A percentile compares a stretch with the other conserved stretches of the same genome.
These are phyloP conservation scores for Notechis scutatus DNA, from an alignment of 2,113 vertebrate genomes.

Conservation along the genomic window DNA sequence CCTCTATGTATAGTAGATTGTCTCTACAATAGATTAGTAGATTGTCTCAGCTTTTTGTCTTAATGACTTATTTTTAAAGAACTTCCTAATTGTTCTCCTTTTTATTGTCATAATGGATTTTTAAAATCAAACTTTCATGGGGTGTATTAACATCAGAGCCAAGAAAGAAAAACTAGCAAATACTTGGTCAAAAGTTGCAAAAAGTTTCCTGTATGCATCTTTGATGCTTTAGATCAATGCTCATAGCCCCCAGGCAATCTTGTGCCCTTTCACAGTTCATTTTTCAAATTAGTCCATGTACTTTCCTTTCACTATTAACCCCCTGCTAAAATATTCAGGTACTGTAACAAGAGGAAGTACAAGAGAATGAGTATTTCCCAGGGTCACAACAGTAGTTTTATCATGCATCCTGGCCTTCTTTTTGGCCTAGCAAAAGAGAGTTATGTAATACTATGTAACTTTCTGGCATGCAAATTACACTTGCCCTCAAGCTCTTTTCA, in stretches of 20 bases:
- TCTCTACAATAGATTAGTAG: not conserved
- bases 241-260: not conserved
- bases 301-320: not conserved
- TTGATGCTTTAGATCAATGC: not conserved
- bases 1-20: not conserved
- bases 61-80: not conserved
- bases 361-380: not conserved
- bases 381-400: not conserved
- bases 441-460: conserved; percentile 27
- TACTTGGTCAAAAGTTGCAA: not conserved
- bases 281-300: not conserved
- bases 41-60: not conserved
- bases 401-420: not conserved
- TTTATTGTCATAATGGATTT: not conserved
- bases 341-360: not conserved
- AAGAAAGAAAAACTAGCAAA: not conserved
- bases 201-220: not conserved
- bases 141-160: no score
- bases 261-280: not conserved
- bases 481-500: conserved; percentile 13
- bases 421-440: not conserved
- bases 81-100: not conserved
- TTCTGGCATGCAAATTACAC: conserved; percentile 18
- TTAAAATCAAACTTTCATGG: not conserved
- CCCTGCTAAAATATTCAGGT: not conserved